Evolutionary conservation across 2,797 vertebrate species (phyloP).

Genomic region (Spheniscus humboldti): DNA sequence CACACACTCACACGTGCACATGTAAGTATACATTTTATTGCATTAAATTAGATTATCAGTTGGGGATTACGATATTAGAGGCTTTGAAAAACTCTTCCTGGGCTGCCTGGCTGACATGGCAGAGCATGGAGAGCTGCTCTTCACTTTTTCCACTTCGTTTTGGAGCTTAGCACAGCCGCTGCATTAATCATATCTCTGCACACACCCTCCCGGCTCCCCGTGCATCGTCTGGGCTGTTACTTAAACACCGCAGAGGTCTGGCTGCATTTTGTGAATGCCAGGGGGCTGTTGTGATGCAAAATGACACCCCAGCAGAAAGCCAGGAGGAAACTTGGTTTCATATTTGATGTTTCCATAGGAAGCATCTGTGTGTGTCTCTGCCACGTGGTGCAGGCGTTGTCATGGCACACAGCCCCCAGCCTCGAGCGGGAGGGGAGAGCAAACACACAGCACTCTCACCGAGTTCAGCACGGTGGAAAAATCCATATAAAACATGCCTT

Average conservation of each 20-base stretch:
- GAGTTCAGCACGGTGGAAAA: not conserved
- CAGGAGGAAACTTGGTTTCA: not conserved
- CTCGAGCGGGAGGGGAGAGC: not conserved
- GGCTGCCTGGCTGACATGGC: not conserved
- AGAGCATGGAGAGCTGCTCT: not conserved
- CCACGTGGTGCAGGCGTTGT: not conserved
- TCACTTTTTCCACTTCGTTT: not conserved
- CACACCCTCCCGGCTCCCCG: not conserved
- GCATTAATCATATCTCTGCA: not conserved
- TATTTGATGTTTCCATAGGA: conserved; percentile 21
- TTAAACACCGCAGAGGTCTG: not conserved
- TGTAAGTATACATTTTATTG: not conserved
- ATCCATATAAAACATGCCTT: not conserved
- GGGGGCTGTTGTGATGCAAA: not conserved
- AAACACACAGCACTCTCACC: not conserved
- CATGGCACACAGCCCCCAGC: not conserved
- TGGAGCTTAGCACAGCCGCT: not conserved
- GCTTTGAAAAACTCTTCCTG: not conserved
- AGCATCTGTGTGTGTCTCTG: not conserved
- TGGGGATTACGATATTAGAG: not conserved
- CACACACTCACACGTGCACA: not conserved
- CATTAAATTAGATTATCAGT: not conserved
- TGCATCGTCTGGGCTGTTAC: not conserved
- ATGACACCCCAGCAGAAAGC: not conserved
- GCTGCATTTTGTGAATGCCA: not conserved